These are phyloP conservation scores for Drosophila pallidifrons DNA, from an alignment of 1,140 invertebrate genomes.

Conservation along the genomic window DNA sequence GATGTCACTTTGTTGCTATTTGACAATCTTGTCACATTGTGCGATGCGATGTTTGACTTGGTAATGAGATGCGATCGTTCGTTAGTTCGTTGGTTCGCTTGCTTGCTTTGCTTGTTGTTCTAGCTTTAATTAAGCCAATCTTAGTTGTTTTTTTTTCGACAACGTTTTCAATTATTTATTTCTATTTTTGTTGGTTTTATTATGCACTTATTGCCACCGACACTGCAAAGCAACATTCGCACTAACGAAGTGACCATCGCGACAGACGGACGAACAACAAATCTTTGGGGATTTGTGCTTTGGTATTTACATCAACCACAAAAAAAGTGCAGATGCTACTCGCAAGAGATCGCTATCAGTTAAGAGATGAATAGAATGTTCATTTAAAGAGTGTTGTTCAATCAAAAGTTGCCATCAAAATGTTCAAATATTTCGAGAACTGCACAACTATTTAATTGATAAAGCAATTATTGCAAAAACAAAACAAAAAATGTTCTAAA, in stretches of 20 bases:
- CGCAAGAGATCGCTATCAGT: neutral
- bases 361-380: neutral
- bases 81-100: conserved; percentile 35
- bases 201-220: conserved; percentile 3
- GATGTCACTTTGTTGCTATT: conserved; percentile 60
- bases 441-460: no score
- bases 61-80: conserved; percentile 61
- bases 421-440: neutral
- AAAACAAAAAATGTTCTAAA: no score
- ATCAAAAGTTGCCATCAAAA: neutral
- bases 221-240: conserved; percentile 2
- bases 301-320: neutral
- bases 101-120: conserved; percentile 27
- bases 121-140: conserved; percentile 72
- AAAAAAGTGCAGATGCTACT: neutral
- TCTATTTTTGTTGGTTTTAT: conserved; percentile 19
- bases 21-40: conserved; percentile 78
- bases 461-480: no score
- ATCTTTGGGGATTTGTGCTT: conserved; percentile 4
- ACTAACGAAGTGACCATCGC: conserved; percentile 11
- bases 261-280: neutral
- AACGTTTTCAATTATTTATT: conserved; percentile 22
- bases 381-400: neutral
- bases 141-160: conserved; percentile 47
- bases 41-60: conserved; percentile 65